These are phyloP conservation scores for Acrobasis repandana DNA, from an alignment of 2,888 invertebrate species.

Conservation along the genomic window DNA sequence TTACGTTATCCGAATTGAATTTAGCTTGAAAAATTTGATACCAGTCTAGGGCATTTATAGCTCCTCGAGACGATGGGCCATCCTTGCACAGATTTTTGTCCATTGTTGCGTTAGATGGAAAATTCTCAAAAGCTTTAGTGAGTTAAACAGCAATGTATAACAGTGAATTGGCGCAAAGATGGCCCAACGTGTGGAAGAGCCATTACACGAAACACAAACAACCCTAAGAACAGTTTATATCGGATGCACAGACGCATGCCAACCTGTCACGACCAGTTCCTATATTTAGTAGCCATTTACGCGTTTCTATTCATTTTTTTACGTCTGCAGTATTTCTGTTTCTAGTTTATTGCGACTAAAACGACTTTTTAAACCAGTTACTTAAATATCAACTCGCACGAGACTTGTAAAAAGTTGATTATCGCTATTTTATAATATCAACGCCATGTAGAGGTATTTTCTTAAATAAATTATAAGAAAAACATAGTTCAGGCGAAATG, in stretches of 20 bases:
- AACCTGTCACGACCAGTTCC: slow-evolving; percentile 42
- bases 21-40: too few relatives aligned
- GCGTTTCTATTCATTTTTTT: slow-evolving; percentile 49
- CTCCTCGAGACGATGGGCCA: too few relatives aligned
- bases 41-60: too few relatives aligned
- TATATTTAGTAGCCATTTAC: slow-evolving; percentile 44
- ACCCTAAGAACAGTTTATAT: slow-evolving; percentile 8
- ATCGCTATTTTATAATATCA: not conserved
- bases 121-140: too few relatives aligned
- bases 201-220: too few relatives aligned
- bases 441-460: too few relatives aligned
- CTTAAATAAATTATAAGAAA: not conserved
- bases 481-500: not conserved
- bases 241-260: slow-evolving; percentile 14
- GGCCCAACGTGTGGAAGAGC: too few relatives aligned
- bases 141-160: too few relatives aligned
- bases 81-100: too few relatives aligned
- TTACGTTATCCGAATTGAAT: too few relatives aligned
- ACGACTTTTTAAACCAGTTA: slow-evolving; percentile 20
- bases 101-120: too few relatives aligned
- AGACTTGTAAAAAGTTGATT: slow-evolving; percentile 4
- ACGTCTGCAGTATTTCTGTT: slow-evolving; percentile 11
- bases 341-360: slow-evolving; percentile 7
- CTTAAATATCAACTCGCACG: slow-evolving; percentile 23
- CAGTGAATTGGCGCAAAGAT: too few relatives aligned